These are phyloP conservation scores for Trematocara zebra DNA, from an alignment of 2,113 vertebrate species.

Conservation along the genomic window DNA sequence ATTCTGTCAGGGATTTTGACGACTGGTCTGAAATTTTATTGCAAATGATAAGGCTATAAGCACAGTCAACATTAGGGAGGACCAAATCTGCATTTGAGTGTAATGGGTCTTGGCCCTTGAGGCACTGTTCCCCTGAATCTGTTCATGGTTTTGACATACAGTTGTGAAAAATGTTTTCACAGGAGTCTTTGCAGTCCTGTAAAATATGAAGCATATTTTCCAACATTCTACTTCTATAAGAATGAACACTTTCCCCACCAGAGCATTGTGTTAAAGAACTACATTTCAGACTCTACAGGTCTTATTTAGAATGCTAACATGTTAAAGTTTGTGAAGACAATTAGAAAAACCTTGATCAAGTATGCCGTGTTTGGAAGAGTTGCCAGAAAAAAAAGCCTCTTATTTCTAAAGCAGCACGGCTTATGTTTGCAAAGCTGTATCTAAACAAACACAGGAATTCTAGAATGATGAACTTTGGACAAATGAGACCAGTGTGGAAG, in stretches of 20 bases:
- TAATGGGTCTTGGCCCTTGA: not conserved
- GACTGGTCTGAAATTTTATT: not conserved
- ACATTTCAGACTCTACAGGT: not conserved
- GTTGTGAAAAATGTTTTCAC: not conserved
- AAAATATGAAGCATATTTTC: not conserved
- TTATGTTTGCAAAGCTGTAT: not conserved
- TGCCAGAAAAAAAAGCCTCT: not conserved
- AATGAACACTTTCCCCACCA: not conserved
- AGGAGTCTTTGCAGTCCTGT: not conserved
- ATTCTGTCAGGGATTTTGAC: conserved; percentile 8
- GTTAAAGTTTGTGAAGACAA: not conserved
- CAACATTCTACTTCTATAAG: not conserved
- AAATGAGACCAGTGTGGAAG: not conserved
- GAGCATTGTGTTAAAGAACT: not conserved
- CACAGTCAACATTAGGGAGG: not conserved
- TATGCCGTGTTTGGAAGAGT: not conserved
- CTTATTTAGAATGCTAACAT: not conserved
- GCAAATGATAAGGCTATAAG: not conserved
- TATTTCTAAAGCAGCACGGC: not conserved
- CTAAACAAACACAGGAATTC: not conserved
- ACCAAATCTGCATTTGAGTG: not conserved
- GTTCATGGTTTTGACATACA: not conserved
- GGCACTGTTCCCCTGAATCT: not conserved
- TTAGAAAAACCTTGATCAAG: not conserved
- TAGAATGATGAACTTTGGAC: not conserved